Evolutionary conservation across 2,113 vertebrate genomes (phyloP), one percentile per base, ranked within the genome.

Genomic region (Empidonax traillii): DNA sequence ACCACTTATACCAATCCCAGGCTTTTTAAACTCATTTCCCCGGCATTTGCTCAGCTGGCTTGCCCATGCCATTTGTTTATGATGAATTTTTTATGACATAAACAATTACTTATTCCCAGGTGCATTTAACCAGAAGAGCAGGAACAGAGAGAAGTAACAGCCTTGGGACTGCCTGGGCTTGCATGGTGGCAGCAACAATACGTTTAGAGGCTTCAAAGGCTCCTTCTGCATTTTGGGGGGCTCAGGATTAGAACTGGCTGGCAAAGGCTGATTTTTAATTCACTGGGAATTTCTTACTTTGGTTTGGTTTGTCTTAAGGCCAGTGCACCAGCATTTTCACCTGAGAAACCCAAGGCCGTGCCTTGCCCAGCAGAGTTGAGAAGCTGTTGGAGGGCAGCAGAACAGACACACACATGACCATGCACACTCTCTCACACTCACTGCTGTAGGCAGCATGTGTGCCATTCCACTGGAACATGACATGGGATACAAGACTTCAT

Each of bases 61-160:
- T 93, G 82, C 92, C 94, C 90, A 80, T 88, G 55, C 72, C 20
- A 1, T 85, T 94, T 96, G 91, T 96, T 96, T 90, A 92, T 92
- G 88, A 95, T 92, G 72, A 87, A 93, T 87, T 91, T 86, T 97
- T 96, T 87, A 95, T 68, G 37, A 90, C 77, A 95, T 79, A 93
- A 96, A 95, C 95, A 96, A 93, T 95, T 96, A 96, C 61, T 93
- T 92, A 90, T 92, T 97, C 96, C 96, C 94, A 93, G 94, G 93
- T 96, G 96, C 90, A 95, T 95, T 96, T 94, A 96, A 97, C 96
- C 93, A 95, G 96, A 93, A 97, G 92, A 97, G 93, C 94, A 97
- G 88, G 90, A 97, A 95, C 79, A 96, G 85, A 96, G 81, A 95
- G 41, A 93, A 93, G 90, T 88, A 96, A 78, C 85, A 95, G 96